Evolutionary conservation across 2,888 invertebrate genomes (phyloP), one percentile per base, ranked within the genome.

Genomic region (Gasteruption jaculator): DNA sequence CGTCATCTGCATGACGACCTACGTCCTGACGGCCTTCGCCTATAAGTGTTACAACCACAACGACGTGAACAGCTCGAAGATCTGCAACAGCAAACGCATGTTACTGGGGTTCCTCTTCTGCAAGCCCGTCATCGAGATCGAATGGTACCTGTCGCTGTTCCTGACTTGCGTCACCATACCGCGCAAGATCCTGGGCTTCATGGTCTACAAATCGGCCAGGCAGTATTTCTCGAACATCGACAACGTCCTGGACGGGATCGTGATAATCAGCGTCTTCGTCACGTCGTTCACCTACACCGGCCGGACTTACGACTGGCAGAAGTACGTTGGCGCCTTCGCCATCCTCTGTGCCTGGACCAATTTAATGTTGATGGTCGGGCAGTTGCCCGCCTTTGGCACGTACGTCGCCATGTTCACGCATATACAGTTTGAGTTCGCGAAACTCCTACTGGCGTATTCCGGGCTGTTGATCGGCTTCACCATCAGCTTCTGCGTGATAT

Each of bases 361-460:
- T 46, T 49, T 73, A 15, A 70, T 73, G 67, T 48, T 73, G 15
- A 67, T 72, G 63, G 70, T 75, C 14, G 75, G 74, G 1, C 69
- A 74, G 27, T 54, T 74, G 16, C 74, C 74, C 2, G 61, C 71
- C 2, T 70, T 74, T 43, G 74, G 74, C 2, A 67, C 74, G 3
- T 75, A 75, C 53, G 73, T 75, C 2, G 73, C 74, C 3, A 74
- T 74, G 73, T 72, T 73, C 35, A 72, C 68, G 1, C 71, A 68
- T 21, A 71, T 71, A 35, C 70, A 68, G 22, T 68, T 69, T 26
- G 72, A 73, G 41, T 73, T 73, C 35, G 71, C 71, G 1, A 67
- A 71, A 41, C 50, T 73, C 2, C 50, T 73, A 18, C 41, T 72
- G 5, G 72, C 73, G 0, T 73, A 73, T 37, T 69, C 70, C 0